phyloP scores from a whole-genome alignment of 2,888 invertebrate species.

The Apodemia hepburni region DNA sequence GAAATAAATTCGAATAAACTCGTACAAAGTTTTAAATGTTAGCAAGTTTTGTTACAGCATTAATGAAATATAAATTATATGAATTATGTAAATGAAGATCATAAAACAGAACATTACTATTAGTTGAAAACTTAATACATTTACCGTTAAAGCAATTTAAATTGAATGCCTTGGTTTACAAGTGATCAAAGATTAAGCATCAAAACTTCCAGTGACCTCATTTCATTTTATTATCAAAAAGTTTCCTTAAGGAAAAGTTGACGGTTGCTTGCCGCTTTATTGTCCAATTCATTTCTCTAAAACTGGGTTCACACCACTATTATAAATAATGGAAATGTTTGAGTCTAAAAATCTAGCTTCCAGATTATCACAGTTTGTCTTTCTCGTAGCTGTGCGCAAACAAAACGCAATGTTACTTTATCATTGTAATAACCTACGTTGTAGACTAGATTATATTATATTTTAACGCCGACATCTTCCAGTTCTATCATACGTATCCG shows the following conservation, averaged over 20 bases:
- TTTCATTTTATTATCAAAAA: constrained; percentile 58
- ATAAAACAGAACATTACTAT: constrained; percentile 2
- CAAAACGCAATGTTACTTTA: constrained; percentile 51
- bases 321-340: constrained; percentile 57
- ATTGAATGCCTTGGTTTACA: constrained; percentile 39
- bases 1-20: too few relatives aligned
- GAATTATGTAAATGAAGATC: not conserved
- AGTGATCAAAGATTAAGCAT: constrained; percentile 57
- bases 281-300: constrained; percentile 62
- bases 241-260: constrained; percentile 60
- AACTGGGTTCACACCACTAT: constrained; percentile 49
- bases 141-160: constrained; percentile 13
- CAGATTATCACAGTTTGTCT: constrained; percentile 63
- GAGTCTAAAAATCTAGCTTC: constrained; percentile 46
- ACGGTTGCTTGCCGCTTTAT: constrained; percentile 57
- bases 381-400: constrained; percentile 49
- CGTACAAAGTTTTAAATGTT: too few relatives aligned
- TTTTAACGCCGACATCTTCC: not conserved
- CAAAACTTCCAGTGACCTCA: constrained; percentile 47
- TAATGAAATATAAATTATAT: not conserved
- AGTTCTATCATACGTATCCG: constrained; percentile 7
- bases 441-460: constrained; percentile 4
- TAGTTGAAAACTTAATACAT: constrained; percentile 10
- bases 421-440: constrained; percentile 34
- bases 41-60: too few relatives aligned